phyloP scores from a whole-genome alignment of 2,113 vertebrate genomes.

The Trematocara macrostoma region DNA sequence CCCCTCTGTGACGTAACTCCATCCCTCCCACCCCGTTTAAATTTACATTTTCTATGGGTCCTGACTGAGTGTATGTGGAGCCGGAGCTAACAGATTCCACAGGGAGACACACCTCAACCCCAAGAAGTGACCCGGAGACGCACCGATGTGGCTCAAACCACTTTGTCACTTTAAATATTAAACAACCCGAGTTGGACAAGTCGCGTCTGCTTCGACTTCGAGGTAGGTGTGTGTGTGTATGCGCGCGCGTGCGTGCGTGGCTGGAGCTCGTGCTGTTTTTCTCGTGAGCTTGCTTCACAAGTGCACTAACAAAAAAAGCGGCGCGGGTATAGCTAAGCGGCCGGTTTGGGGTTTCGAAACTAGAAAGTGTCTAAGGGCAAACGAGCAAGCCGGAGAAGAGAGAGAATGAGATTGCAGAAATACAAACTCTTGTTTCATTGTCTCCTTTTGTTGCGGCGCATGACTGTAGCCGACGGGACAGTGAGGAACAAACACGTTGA shows the following conservation, averaged over 20 bases:
- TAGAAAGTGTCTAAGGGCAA: neutral
- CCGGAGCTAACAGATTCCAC: conserved; percentile 47
- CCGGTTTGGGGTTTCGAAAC: neutral
- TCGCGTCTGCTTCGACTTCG: conserved; percentile 51
- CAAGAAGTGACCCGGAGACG: conserved; percentile 40
- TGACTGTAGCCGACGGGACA: conserved; percentile 52
- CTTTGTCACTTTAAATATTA: conserved; percentile 45
- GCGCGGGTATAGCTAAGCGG: neutral
- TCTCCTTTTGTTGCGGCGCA: conserved; percentile 62
- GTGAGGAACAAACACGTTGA: conserved; percentile 25
- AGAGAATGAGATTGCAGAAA: conserved; percentile 29
- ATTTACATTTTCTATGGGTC: conserved; percentile 74
- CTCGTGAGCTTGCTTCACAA: conserved; percentile 11
- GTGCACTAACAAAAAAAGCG: conserved; percentile 60
- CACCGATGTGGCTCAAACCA: conserved; percentile 32
- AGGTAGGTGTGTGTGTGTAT: conserved; percentile 55
- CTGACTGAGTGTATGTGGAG: conserved; percentile 29
- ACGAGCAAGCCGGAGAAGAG: neutral
- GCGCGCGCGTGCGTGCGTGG: neutral
- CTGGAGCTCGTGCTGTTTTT: conserved; percentile 12
- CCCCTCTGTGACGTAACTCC: conserved; percentile 27
- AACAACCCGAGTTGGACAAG: conserved; percentile 53
- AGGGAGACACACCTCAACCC: conserved; percentile 62
- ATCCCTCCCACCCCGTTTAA: conserved; percentile 48
- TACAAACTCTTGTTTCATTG: conserved; percentile 62